phyloP scores from a whole-genome alignment of 2,888 invertebrate genomes.

The Yponomeuta cagnagella region DNA sequence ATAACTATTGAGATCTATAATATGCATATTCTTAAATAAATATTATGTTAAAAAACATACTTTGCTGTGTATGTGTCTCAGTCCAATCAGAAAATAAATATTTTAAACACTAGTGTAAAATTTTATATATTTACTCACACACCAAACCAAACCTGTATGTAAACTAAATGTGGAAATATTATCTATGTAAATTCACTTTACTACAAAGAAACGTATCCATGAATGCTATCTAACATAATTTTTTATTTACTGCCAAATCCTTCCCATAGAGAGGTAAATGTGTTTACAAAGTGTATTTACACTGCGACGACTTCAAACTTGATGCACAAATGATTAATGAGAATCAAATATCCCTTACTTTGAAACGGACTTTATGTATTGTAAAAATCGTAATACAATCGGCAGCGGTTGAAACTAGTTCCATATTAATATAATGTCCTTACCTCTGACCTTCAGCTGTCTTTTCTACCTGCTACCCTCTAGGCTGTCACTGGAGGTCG shows the following conservation, averaged over 20 bases:
- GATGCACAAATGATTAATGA: too few relatives aligned
- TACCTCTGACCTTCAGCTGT: too few relatives aligned
- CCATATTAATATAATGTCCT: too few relatives aligned
- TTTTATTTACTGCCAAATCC: not conserved
- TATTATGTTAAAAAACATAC: not conserved
- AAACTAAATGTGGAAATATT: not conserved
- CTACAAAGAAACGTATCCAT: conserved; percentile 6
- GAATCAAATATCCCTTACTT: too few relatives aligned
- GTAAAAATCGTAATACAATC: too few relatives aligned
- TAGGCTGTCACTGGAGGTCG: too few relatives aligned
- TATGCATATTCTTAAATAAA: not conserved
- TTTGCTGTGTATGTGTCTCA: not conserved
- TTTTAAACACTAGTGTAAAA: too few relatives aligned
- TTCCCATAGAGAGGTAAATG: not conserved
- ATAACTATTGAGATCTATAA: not conserved
- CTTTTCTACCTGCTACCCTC: too few relatives aligned
- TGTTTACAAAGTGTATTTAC: not conserved
- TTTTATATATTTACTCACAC: not conserved
- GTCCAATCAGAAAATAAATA: not conserved
- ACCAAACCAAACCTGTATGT: not conserved
- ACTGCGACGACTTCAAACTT: too few relatives aligned
- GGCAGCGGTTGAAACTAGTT: too few relatives aligned
- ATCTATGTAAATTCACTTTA: not conserved
- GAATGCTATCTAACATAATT: not conserved
- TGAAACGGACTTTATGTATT: too few relatives aligned